These are phyloP conservation scores for Plectrocnemia conspersa DNA, from an alignment of 1,140 invertebrate genomes.

Conservation along the genomic window DNA sequence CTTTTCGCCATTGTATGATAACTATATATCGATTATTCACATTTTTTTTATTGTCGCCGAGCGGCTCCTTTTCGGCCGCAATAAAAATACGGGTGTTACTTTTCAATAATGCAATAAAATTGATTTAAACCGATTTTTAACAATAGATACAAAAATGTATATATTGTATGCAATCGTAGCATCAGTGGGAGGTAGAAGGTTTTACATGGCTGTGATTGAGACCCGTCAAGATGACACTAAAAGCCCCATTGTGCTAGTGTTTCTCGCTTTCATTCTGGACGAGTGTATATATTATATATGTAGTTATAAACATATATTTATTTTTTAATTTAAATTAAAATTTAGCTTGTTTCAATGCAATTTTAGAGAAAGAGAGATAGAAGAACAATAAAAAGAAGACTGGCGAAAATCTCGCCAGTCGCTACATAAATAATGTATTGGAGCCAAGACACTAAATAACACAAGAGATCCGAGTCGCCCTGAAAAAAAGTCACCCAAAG, in stretches of 20 bases:
- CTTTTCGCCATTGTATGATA: not conserved
- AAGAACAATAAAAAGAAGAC: not conserved
- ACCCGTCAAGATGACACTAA: conserved; percentile 31
- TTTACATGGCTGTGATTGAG: conserved; percentile 34
- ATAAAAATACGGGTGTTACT: no score
- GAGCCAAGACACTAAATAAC: conserved; percentile 34
- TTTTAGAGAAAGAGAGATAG: not conserved
- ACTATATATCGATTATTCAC: not conserved
- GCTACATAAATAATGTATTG: conserved; percentile 34
- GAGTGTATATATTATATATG: no score
- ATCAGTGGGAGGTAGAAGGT: no score
- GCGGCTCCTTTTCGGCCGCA: no score
- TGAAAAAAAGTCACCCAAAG: conserved; percentile 1
- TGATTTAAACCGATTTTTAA: no score
- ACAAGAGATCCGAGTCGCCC: conserved; percentile 10
- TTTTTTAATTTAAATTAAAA: no score
- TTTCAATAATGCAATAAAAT: no score
- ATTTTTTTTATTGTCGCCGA: no score
- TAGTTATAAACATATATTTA: no score
- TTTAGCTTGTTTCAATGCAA: not conserved
- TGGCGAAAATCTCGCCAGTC: conserved; percentile 5
- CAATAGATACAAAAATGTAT: no score
- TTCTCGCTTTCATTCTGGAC: no score
- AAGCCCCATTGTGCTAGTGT: conserved; percentile 28
- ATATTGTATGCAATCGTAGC: no score